These are phyloP conservation scores for Nannospalax galili DNA, from an alignment of 2,113 vertebrate genomes.

Conservation along the genomic window DNA sequence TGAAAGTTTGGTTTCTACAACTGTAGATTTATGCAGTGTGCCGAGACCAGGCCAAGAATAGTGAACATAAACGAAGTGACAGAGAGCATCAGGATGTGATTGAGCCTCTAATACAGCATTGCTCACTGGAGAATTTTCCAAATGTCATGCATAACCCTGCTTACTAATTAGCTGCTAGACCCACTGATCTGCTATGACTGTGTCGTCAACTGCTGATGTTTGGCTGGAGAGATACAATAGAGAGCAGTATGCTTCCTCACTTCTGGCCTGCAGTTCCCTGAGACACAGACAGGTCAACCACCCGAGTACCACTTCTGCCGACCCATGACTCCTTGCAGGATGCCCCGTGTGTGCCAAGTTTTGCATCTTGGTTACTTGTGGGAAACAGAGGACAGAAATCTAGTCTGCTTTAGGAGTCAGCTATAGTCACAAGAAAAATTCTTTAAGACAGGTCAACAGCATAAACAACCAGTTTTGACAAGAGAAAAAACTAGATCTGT, in stretches of 20 bases:
- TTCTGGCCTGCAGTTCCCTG: background rate
- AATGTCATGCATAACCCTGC: background rate
- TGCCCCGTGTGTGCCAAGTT: background rate
- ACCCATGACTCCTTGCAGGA: background rate
- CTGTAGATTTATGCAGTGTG: slow-evolving; percentile 77
- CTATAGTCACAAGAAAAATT: background rate
- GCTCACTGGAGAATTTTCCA: slow-evolving; percentile 21
- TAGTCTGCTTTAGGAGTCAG: background rate
- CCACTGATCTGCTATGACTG: background rate
- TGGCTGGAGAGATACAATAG: background rate
- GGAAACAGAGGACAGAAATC: background rate
- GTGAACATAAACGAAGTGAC: slow-evolving; percentile 69
- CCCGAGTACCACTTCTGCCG: accelerated
- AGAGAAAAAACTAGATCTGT: background rate
- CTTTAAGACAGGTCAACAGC: background rate
- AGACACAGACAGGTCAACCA: background rate
- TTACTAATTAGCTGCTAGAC: slow-evolving; percentile 57
- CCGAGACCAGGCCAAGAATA: slow-evolving; percentile 65
- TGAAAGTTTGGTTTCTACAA: slow-evolving; percentile 75
- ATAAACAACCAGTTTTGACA: background rate
- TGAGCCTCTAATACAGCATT: background rate
- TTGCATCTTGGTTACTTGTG: background rate
- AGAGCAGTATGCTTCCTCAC: background rate
- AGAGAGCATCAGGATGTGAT: slow-evolving; percentile 47
- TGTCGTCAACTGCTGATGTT: background rate